These are phyloP conservation scores for Brachyopa scutellaris DNA, from an alignment of 2,888 invertebrate species.

Conservation along the genomic window DNA sequence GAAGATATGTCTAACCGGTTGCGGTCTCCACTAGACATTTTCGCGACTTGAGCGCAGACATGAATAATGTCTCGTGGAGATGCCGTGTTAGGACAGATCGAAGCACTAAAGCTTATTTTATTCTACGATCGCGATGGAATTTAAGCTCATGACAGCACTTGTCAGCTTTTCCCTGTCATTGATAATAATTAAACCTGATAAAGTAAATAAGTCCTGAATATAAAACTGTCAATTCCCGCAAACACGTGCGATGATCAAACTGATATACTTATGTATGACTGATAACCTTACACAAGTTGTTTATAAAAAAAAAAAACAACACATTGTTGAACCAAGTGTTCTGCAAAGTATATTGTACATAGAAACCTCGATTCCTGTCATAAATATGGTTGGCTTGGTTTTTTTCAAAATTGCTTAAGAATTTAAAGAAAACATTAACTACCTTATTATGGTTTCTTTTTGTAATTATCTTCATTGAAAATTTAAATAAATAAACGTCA, in stretches of 20 bases:
- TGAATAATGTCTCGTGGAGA: no score
- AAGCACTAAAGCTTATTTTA: no score
- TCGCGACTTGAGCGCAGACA: no score
- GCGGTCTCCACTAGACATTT: no score
- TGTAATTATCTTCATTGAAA: not conserved
- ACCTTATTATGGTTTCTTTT: not conserved
- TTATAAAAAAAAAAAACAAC: constrained; percentile 21
- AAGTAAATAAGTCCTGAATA: constrained; percentile 11
- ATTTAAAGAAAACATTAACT: constrained; percentile 10
- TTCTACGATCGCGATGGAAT: no score
- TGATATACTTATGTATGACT: no score
- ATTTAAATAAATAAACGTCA: constrained; percentile 1
- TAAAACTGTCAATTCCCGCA: constrained; percentile 18
- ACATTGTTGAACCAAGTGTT: constrained; percentile 55
- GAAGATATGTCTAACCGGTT: no score
- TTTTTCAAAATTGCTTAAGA: not conserved
- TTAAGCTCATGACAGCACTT: no score
- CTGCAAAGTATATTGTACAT: no score
- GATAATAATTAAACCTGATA: no score
- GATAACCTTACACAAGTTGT: constrained; percentile 45
- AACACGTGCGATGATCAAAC: constrained; percentile 48
- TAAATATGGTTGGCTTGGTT: constrained; percentile 2
- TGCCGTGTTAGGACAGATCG: no score
- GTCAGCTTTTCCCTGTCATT: no score
- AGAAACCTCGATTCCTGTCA: not conserved